Base-by-base conservation (phyloP, 2,113 vertebrate genomes). In the Prochilodus magdalenae region DNA sequence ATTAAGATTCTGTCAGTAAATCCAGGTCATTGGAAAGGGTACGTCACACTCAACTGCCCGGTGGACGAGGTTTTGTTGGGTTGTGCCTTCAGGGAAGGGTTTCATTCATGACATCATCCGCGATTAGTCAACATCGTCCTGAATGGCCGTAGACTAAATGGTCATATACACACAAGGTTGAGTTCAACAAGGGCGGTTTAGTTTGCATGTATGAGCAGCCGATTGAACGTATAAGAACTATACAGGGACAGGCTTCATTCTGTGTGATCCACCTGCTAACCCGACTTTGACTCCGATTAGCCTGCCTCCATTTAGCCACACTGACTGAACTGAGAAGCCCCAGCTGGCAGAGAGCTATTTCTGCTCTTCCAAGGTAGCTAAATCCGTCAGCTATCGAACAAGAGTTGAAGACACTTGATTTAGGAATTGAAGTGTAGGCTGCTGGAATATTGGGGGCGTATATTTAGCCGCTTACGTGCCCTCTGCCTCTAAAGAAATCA, bases 381-480 rank as follows among this genome's bases (percentile, higher is more conserved):
- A 74, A 60, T 30, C 62, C 13, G 49, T 36, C 53, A 59, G 14
- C 15, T 29, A n/a, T 69, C 26, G 5, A 65, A 36, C 53, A 22
- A 51, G 20, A n/a, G 69, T 18, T 62, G 10, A n/a, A 63, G 40
- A 53, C 14, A 30, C 33, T 73, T 2, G 4, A 24, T 22, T 65
- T 65, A 22, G 59, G 44, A 53, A 10, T 26, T 20, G 44, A 40
- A 51, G 55, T 36, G 18, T 1, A 22, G 27, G 59, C 33, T 47
- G 40, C 72, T 77, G 30, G 30, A 16, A 65, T 57, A 67, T 73
- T 36, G 36, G 40, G 40, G 12, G 22, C 33, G 18, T 66, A 65
- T 84, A 81, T 73, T 78, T 30, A 49, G 29, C 14, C 33, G 15
- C 60, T 47, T 53, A 24, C 24, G 26, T 6, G 24, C 22, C 70